Evolutionary conservation across 2,113 vertebrate genomes (phyloP).

Genomic region (Chaetodon auriga): DNA sequence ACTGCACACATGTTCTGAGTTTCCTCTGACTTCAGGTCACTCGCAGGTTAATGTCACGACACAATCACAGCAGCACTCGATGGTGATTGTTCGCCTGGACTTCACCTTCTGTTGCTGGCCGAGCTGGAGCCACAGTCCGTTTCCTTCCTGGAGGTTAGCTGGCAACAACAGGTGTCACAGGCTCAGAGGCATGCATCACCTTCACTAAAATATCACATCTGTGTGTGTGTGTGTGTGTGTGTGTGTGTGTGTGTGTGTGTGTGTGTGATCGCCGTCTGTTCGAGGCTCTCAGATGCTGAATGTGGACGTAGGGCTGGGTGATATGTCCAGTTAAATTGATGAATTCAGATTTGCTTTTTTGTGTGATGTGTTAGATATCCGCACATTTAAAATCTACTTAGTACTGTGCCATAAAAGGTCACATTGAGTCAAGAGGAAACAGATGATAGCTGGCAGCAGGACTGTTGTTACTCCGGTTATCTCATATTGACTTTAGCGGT

Average conservation of each 20-base stretch:
- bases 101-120: background rate
- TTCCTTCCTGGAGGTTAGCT: background rate
- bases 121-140: background rate
- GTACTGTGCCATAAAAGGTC: too few relatives aligned
- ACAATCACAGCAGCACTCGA: background rate
- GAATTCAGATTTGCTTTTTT: too few relatives aligned
- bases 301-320: background rate
- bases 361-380: too few relatives aligned
- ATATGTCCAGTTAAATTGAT: background rate
- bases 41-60: background rate
- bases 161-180: background rate
- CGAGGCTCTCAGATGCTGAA: background rate
- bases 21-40: background rate
- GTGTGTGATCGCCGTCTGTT: background rate
- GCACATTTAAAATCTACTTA: too few relatives aligned
- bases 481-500: background rate
- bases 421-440: background rate
- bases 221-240: background rate
- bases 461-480: background rate
- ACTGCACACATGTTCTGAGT: background rate
- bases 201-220: background rate
- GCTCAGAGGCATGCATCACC: background rate
- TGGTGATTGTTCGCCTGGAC: background rate
- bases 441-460: background rate
- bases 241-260: too few relatives aligned